Percentiles rank a stretch among this genome's conserved stretches.
Evolutionary conservation across 2,888 invertebrate genomes (phyloP).

Genomic region (Tipula helvola): DNA sequence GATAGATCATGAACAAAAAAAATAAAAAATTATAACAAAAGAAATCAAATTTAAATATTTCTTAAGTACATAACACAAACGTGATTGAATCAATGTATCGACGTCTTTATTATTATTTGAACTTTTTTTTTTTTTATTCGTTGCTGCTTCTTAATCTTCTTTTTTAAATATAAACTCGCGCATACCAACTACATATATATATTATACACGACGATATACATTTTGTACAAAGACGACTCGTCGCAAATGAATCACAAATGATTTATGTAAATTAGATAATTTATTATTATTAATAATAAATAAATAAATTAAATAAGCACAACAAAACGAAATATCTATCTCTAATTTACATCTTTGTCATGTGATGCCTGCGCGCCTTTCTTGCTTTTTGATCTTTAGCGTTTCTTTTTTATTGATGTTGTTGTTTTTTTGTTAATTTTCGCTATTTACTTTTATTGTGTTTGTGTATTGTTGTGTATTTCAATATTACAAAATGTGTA

Average conservation of each 20-base stretch:
- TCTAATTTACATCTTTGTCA: neutral
- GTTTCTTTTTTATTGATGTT: neutral
- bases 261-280: neutral
- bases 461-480: neutral
- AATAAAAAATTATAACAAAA: neutral
- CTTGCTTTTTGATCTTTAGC: neutral
- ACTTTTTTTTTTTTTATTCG: neutral
- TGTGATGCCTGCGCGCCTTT: neutral
- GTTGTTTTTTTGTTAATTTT: neutral
- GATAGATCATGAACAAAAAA: neutral
- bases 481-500: neutral
- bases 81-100: constrained; percentile 4
- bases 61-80: neutral
- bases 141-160: neutral
- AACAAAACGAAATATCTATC: neutral
- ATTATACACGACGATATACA: neutral
- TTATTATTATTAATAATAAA: neutral
- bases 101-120: neutral
- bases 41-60: neutral
- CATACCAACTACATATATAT: neutral
- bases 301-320: neutral
- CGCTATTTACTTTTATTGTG: neutral
- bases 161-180: neutral
- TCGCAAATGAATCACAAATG: constrained; percentile 4
- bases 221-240: neutral